Evolutionary conservation across 2,888 invertebrate species (phyloP), one percentile per base, ranked within the genome.

Genomic region (Sesia bembeciformis): DNA sequence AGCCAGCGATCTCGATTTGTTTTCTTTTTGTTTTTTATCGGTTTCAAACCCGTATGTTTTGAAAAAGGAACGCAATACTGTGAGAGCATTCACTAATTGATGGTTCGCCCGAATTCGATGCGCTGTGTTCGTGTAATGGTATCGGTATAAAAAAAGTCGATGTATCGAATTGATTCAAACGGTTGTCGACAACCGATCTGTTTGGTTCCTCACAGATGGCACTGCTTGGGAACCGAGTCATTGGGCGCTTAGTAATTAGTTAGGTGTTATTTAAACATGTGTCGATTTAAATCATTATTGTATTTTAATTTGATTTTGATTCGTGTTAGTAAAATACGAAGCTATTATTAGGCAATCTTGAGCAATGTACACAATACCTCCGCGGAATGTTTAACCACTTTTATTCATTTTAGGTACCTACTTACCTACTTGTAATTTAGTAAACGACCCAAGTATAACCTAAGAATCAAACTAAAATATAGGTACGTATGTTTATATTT

Each of bases 51-150:
- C 77, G 79, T 78, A 72, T 77, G 78, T 82, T 82, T 78, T 70
- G 70, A 75, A 70, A 72, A 74, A 76, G 70, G 61, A 64, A 65
- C 66, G 61, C 68, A 70, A 69, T 71, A 73, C 71, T 78, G 78
- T 80, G 77, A 81, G 81, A 82, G 80, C 76, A 76, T 77, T 83
- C 74, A 81, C 84, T 86, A 84, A 86, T 86, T 85, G 85, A 83
- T 76, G 73, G 73, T 68, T 70, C 74, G 75, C 68, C 64, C 65
- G 68, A 61, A 80, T 81, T 80, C 74, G 80, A 66, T 70, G 68
- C 74, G 80, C 71, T 74, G 74, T 68, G 66, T 70, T 72, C 73
- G 54, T 53, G 72, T 74, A 52, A 54, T 59, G 57, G 62, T 54
- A 57, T 54, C 55, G 53, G 52, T 57, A 23, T 62, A 74, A 59